phyloP scores from a whole-genome alignment of 2,113 vertebrate genomes.

The Aegithalos caudatus region DNA sequence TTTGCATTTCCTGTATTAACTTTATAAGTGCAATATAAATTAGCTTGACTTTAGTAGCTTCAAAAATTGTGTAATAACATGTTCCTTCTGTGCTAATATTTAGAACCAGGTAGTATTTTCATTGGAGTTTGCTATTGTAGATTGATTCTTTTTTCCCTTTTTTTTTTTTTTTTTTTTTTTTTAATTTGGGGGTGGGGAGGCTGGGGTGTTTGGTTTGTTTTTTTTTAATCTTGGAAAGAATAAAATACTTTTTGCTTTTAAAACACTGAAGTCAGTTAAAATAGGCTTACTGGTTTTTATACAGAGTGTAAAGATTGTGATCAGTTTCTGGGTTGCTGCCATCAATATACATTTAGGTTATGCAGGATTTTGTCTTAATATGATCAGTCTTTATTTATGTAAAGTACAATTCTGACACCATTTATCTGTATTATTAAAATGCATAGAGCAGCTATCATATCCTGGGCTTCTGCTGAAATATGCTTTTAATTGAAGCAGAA shows the following conservation, averaged over 20 bases:
- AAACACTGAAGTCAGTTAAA: conserved; percentile 19
- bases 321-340: conserved; percentile 29
- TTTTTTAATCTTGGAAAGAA: not conserved
- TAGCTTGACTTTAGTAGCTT: not conserved
- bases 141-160: not conserved
- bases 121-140: not conserved
- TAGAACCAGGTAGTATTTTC: not conserved
- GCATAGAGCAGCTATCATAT: conserved; percentile 63
- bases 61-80: not conserved
- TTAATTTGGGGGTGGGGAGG: no score
- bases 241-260: conserved; percentile 1
- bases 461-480: conserved; percentile 73
- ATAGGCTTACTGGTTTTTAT: conserved; percentile 31
- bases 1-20: not conserved
- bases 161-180: not conserved
- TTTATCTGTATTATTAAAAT: conserved; percentile 73
- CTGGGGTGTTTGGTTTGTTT: no score
- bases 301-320: not conserved
- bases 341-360: conserved; percentile 50
- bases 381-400: conserved; percentile 76
- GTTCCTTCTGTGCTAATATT: conserved; percentile 5
- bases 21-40: not conserved
- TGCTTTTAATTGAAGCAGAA: conserved; percentile 79
- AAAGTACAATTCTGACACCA: conserved; percentile 69
- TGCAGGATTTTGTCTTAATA: conserved; percentile 69